Base-by-base conservation (phyloP, 2,888 invertebrate species). In the Lutraria lutraria region DNA sequence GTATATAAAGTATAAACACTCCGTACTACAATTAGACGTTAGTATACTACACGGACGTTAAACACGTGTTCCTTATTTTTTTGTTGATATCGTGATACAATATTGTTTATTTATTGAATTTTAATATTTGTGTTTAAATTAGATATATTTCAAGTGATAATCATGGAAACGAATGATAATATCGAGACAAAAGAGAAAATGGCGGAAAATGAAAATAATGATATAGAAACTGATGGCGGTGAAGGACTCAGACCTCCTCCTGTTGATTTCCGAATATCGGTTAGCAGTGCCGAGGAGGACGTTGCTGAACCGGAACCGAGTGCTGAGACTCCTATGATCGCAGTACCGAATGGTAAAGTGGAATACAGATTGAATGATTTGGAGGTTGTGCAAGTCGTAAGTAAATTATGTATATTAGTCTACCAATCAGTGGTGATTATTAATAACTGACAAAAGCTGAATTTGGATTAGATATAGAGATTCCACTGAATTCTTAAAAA, bases 381-480 rank as follows among this genome's bases (percentile, higher is more conserved):
- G 83, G 90, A 90, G 52, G 83, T 90, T 10, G 84, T 90, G 21
- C 88, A 90, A 90, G 90, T 90, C 25, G 90, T 90, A 83, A 80
- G 86, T 88, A 29, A 19, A 63, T 54, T 29, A 60, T 21, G 29
- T 0, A 56, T 25, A n/a, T n/a, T n/a, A 43, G 43, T 43, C 43
- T 43, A 4, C 8, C 43, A 43, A 43, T 43, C 43, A 43, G 2
- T 43, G 43, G 2, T 8, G 43, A 43, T 2, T 43, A 43, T 43
- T 43, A 43, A 43, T 43, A 43, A 43, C 43, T 4, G 8, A 43
- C 43, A 43, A 43, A 43, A 43, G 8, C 43, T 43, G 43, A 4
- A 43, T 43, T 43, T 43, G 8, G n/a, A n/a, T n/a, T n/a, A n/a
- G n/a, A n/a, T n/a, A n/a, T n/a, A n/a, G n/a, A n/a, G n/a, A n/a